Evolutionary conservation across 2,797 vertebrate genomes (phyloP).

Genomic region (Odontamblyopus rebecca): DNA sequence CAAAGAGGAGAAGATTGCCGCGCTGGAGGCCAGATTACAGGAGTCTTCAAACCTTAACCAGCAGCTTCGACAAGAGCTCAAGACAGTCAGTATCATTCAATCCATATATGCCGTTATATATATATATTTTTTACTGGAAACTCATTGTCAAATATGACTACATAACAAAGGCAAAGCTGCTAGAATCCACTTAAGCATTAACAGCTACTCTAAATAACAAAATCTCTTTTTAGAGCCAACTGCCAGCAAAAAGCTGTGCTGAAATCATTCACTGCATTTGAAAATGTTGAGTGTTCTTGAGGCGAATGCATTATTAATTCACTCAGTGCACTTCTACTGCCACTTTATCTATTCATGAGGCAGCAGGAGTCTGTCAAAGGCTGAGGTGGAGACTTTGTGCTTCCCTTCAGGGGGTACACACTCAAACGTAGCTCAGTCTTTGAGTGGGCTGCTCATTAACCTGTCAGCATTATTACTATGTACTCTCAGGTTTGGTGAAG

Average conservation of each 20-base stretch:
- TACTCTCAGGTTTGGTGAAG: not conserved
- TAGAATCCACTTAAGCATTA: not conserved
- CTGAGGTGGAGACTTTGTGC: slow-evolving; percentile 28
- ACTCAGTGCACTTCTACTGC: slow-evolving; percentile 20
- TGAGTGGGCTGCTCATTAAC: slow-evolving; percentile 13
- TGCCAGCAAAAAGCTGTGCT: slow-evolving; percentile 17
- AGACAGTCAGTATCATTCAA: slow-evolving; percentile 82
- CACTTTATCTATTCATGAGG: slow-evolving; percentile 62
- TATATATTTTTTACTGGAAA: not conserved
- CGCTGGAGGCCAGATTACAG: slow-evolving; percentile 94
- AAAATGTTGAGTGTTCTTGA: slow-evolving; percentile 37
- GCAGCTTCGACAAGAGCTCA: slow-evolving; percentile 95
- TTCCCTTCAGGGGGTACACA: slow-evolving; percentile 23
- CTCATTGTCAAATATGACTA: not conserved
- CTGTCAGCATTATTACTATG: slow-evolving; percentile 2
- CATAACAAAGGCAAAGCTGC: not conserved
- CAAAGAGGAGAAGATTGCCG: slow-evolving; percentile 97
- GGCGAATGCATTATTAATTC: slow-evolving; percentile 53
- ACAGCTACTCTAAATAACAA: slow-evolving; percentile 2
- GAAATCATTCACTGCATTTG: slow-evolving; percentile 14
- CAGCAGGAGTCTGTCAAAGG: slow-evolving; percentile 33
- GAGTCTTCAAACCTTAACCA: slow-evolving; percentile 98
- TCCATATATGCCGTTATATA: not conserved
- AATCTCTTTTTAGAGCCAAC: slow-evolving; percentile 6
- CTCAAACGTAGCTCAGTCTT: not conserved